These are phyloP conservation scores for Chalcosyrphus nemorum DNA, from an alignment of 2,888 invertebrate species.

Conservation along the genomic window DNA sequence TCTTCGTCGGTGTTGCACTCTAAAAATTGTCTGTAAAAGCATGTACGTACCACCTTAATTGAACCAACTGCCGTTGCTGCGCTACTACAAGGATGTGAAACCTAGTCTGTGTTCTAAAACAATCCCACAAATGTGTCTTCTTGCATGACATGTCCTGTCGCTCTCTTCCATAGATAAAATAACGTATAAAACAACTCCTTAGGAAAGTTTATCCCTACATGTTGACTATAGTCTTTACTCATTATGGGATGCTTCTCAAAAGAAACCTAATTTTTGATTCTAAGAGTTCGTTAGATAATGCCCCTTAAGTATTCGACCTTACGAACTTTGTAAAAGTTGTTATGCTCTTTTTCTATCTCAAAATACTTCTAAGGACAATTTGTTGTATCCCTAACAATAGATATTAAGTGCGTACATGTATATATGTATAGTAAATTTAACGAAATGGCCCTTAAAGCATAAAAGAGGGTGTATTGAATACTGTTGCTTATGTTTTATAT, in stretches of 20 bases:
- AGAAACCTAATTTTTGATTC: constrained; percentile 39
- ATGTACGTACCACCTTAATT: not conserved
- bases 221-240: not conserved
- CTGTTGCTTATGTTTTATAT: constrained; percentile 61
- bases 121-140: not conserved
- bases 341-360: no score
- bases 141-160: not conserved
- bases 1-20: not conserved
- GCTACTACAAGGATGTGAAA: no score
- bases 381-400: not conserved
- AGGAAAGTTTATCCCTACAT: not conserved
- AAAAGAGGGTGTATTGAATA: constrained; percentile 42
- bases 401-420: not conserved
- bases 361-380: not conserved
- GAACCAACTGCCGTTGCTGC: not conserved
- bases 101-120: not conserved
- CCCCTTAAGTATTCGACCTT: not conserved
- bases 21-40: not conserved
- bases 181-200: not conserved
- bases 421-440: not conserved
- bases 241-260: not conserved
- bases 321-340: not conserved
- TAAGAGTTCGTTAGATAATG: constrained; percentile 22
- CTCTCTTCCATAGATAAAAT: not conserved
- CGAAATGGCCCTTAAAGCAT: constrained; percentile 21